Evolutionary conservation across 1,140 invertebrate genomes (phyloP).

Genomic region (Berghia stephanieae): DNA sequence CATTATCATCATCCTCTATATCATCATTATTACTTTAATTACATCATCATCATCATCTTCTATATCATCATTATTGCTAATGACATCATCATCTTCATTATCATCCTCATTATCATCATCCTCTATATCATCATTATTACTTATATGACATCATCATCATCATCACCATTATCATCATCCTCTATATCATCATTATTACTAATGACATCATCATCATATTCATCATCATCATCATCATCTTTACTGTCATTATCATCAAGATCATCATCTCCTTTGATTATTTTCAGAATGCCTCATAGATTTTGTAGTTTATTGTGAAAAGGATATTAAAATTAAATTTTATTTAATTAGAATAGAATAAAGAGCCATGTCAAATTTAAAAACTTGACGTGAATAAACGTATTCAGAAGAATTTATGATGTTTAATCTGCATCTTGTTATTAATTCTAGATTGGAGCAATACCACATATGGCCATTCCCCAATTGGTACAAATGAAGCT

Average conservation of each 20-base stretch:
- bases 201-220: too few relatives aligned
- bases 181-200: too few relatives aligned
- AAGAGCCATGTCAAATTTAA: background rate
- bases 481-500: conserved; percentile 43
- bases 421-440: background rate
- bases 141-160: too few relatives aligned
- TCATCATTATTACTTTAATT: background rate
- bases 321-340: background rate
- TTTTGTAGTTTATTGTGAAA: background rate
- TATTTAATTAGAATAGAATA: background rate
- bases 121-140: too few relatives aligned
- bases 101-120: too few relatives aligned
- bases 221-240: too few relatives aligned
- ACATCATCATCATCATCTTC: background rate
- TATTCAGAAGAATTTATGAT: background rate
- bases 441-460: conserved; percentile 55
- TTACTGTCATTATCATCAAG: too few relatives aligned
- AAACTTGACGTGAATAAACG: background rate
- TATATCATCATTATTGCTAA: too few relatives aligned
- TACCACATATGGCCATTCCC: conserved; percentile 49
- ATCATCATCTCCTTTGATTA: background rate
- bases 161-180: too few relatives aligned
- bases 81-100: too few relatives aligned
- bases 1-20: too few relatives aligned
- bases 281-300: background rate